These are phyloP conservation scores for Reticulitermes speratus DNA, from an alignment of 1,140 invertebrate species.

Conservation along the genomic window DNA sequence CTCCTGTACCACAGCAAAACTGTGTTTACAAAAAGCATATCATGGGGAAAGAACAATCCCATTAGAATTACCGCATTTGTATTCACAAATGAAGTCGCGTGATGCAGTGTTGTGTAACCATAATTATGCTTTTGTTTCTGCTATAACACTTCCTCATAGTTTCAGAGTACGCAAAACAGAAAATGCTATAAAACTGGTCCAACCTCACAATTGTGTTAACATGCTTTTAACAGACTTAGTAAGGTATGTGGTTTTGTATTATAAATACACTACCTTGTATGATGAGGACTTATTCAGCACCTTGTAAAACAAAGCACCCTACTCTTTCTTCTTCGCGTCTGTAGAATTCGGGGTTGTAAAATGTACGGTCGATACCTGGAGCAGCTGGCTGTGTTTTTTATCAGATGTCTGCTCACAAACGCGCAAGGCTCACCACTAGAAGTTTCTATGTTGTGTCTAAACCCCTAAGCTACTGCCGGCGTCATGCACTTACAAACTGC, in stretches of 20 bases:
- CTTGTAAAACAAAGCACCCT: neutral
- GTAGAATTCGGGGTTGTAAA: constrained; percentile 14
- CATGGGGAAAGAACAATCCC: too few relatives aligned
- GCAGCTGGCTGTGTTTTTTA: neutral
- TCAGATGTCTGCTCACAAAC: neutral
- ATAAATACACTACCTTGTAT: neutral
- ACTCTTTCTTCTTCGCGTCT: neutral
- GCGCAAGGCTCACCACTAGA: neutral
- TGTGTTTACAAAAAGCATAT: too few relatives aligned
- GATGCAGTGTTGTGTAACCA: too few relatives aligned
- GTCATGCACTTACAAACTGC: neutral
- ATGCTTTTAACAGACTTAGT: too few relatives aligned
- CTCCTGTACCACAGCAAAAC: too few relatives aligned
- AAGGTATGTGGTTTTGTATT: neutral
- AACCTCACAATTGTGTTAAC: too few relatives aligned
- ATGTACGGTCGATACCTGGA: neutral
- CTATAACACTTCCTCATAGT: too few relatives aligned
- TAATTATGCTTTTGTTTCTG: too few relatives aligned
- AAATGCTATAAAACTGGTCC: too few relatives aligned
- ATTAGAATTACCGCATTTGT: too few relatives aligned
- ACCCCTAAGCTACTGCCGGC: neutral
- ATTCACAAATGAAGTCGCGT: too few relatives aligned
- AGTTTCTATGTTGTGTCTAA: neutral
- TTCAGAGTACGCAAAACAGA: too few relatives aligned
- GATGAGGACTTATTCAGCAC: neutral